Percentiles rank a stretch among this genome's conserved stretches.
These are phyloP conservation scores for Candoia aspera DNA, from an alignment of 2,113 vertebrate species.

Conservation along the genomic window DNA sequence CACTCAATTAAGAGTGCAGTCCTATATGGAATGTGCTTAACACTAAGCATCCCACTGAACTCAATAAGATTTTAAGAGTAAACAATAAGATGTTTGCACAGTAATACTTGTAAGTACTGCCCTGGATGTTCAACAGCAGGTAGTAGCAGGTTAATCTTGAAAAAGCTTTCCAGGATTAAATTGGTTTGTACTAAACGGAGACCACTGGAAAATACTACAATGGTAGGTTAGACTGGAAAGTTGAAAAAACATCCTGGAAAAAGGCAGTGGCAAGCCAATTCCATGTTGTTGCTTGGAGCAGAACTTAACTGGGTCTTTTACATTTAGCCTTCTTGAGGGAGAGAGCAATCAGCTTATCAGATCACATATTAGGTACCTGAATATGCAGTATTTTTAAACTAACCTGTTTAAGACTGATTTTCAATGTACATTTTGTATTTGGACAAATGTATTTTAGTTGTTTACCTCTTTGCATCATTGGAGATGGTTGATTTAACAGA, in stretches of 20 bases:
- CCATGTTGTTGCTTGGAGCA: not conserved
- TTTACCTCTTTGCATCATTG: slow-evolving; percentile 95
- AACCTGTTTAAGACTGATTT: not conserved
- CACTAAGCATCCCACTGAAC: not conserved
- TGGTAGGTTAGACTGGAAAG: not conserved
- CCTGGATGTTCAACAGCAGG: not conserved
- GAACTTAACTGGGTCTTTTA: not conserved
- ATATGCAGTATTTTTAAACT: not conserved
- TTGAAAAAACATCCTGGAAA: not conserved
- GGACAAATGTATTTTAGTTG: slow-evolving; percentile 4
- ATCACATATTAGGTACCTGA: not conserved
- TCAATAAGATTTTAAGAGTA: not conserved
- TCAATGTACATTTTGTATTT: not conserved
- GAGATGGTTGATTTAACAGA: slow-evolving; percentile 95
- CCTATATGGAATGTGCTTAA: not conserved
- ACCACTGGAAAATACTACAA: not conserved
- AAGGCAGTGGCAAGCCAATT: not conserved
- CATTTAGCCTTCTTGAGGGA: not conserved
- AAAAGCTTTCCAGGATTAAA: not conserved
- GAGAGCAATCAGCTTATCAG: not conserved
- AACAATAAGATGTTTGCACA: not conserved
- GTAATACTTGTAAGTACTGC: not conserved
- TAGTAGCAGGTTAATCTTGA: not conserved
- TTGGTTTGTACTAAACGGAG: not conserved
- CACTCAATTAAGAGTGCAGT: not conserved